A percentile compares a stretch with the other conserved stretches of the same genome.
phyloP scores from a whole-genome alignment of 1,140 invertebrate species.

The Drosophila orosa region DNA sequence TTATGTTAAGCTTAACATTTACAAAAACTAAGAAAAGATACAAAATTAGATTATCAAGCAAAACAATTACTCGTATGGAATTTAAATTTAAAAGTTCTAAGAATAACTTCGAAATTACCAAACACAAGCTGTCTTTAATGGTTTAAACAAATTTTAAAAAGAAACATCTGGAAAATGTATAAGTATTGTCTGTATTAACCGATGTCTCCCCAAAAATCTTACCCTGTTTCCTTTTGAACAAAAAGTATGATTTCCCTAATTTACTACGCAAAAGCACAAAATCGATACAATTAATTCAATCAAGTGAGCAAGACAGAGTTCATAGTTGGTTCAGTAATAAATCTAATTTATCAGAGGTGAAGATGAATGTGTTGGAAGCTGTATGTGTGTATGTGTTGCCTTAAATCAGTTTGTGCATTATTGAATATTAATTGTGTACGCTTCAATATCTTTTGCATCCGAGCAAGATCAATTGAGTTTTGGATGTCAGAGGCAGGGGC shows the following conservation, averaged over 20 bases:
- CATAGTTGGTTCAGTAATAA: slow-evolving; percentile 9
- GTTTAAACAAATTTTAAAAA: no score
- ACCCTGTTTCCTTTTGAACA: no score
- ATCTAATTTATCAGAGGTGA: slow-evolving; percentile 33
- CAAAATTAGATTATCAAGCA: no score
- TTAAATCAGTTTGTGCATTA: slow-evolving; percentile 57
- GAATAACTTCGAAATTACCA: no score
- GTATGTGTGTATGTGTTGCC: slow-evolving; percentile 2
- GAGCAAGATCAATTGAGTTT: slow-evolving; percentile 45
- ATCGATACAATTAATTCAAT: slow-evolving; percentile 11
- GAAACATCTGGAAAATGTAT: no score
- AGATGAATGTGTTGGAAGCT: neutral
- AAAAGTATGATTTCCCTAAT: neutral
- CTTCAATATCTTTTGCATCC: slow-evolving; percentile 46
- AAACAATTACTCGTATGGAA: no score
- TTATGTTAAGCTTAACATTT: no score
- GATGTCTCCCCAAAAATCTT: no score
- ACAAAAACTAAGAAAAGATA: no score
- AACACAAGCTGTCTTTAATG: no score
- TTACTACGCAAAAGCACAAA: neutral
- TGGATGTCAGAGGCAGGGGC: neutral
- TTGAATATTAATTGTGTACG: slow-evolving; percentile 74
- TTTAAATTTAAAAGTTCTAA: no score
- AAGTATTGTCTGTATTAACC: no score
- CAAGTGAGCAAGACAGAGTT: slow-evolving; percentile 1